Evolutionary conservation across 2,113 vertebrate species (phyloP), one percentile per base, ranked within the genome.

Genomic region (Coregonus clupeaformis): DNA sequence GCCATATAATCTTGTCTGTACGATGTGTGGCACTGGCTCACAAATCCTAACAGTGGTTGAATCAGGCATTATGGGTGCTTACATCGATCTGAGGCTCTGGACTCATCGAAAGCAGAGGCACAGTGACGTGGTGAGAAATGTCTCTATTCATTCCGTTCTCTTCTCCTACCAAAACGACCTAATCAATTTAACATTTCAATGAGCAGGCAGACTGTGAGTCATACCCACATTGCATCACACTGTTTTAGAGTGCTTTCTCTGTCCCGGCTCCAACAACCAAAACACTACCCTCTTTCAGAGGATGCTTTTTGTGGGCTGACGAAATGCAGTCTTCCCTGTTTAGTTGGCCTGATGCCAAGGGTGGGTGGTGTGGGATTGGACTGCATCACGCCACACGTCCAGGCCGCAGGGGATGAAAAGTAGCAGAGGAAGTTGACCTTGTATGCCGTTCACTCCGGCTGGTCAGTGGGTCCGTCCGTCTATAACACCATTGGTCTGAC

Each of bases 151-250:
- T 32, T 63, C n/a, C 24, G 64, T 18, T 57, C 57, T 76, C 22
- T 52, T 52, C 24, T 60, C 65, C 68, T 45, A 52, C 29, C 70
- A 57, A 52, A 16, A 52, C 16, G 2, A 77, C 71, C 49, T 59
- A 57, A 75, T 71, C 42, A 78, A 29, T 36, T 67, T 29, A 27
- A 59, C 3, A 5, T 59, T 24, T 78, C 22, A 64, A 52, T 63
- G 57, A 71, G 65, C 62, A 72, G 73, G 62, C 75, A 32, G 65
- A 73, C 68, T 85, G 29, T 29, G 85, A 86, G 69, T 87, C 87
- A 82, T 75, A 20, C 65, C 18, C 30, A 67, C 71, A 4, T 67
- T 75, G 76, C 76, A 59, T 80, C 74, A 67, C 29, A 68, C 12
- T 1, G 6, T 63, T 73, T 69, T 65, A 3, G n/a, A 24, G 30